Percentiles rank a stretch among this genome's conserved stretches.
These are phyloP conservation scores for Tortrix viridana DNA, from an alignment of 2,888 invertebrate species.

Conservation along the genomic window DNA sequence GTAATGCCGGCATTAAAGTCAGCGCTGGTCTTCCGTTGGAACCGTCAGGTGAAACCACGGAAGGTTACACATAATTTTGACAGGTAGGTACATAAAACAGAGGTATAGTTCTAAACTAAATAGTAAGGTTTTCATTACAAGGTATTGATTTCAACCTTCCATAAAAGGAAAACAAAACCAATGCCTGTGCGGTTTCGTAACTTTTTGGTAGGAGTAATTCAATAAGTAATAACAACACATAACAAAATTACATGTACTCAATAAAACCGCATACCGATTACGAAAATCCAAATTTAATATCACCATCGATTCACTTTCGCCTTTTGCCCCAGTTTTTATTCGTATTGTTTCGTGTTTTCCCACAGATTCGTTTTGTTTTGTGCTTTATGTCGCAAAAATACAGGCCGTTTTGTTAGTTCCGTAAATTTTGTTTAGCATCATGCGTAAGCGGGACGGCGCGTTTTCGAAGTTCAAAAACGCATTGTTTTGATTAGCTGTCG, in stretches of 20 bases:
- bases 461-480: conserved; percentile 22
- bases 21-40: too few species aligned
- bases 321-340: conserved; percentile 52
- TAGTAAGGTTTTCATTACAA: too few species aligned
- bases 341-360: conserved; percentile 52
- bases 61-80: too few species aligned
- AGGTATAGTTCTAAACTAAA: too few species aligned
- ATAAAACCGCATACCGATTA: conserved; percentile 35
- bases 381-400: conserved; percentile 39
- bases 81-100: too few species aligned
- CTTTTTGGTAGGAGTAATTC: neutral
- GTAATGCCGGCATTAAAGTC: too few species aligned
- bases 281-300: conserved; percentile 46
- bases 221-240: neutral
- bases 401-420: conserved; percentile 41
- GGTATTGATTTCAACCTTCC: too few species aligned
- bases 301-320: conserved; percentile 62
- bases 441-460: conserved; percentile 32
- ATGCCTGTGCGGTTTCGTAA: too few species aligned
- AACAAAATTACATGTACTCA: conserved; percentile 38
- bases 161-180: too few species aligned
- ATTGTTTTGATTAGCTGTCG: conserved; percentile 11
- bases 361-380: conserved; percentile 41
- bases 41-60: rapidly evolving
- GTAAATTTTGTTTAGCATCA: conserved; percentile 18